A percentile compares a stretch with the other conserved stretches of the same genome.
Evolutionary conservation across 2,113 vertebrate genomes (phyloP).

Genomic region (Acrocephalus arundinaceus): DNA sequence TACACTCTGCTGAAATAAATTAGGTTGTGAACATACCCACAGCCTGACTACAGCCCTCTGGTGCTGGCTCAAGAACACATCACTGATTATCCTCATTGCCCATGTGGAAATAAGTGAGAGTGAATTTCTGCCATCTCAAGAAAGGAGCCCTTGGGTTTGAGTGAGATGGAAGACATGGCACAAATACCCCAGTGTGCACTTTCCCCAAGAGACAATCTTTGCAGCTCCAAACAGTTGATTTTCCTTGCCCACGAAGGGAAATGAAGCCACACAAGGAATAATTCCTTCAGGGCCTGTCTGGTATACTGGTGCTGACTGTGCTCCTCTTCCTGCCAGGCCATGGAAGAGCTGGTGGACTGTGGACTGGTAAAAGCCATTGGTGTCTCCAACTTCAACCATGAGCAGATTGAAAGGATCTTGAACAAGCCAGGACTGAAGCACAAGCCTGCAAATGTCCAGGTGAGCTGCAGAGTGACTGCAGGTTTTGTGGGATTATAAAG

Average conservation of each 20-base stretch:
- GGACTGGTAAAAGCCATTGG: slow-evolving; percentile 90
- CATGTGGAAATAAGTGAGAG: not conserved
- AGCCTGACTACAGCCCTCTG: not conserved
- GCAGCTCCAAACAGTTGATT: not conserved
- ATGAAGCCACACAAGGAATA: not conserved
- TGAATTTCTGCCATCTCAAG: not conserved
- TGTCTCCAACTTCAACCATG: slow-evolving; percentile 90
- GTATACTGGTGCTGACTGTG: not conserved
- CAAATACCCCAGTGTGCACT: not conserved
- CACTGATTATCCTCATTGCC: not conserved
- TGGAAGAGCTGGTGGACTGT: slow-evolving; percentile 88
- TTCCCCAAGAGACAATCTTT: not conserved
- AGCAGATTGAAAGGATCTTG: slow-evolving; percentile 85
- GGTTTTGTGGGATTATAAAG: not conserved
- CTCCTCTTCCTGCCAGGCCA: slow-evolving; percentile 71
- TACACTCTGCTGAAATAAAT: not conserved
- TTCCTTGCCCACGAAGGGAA: not conserved
- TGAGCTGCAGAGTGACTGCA: slow-evolving; percentile 26
- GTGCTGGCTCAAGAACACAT: not conserved
- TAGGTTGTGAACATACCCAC: not conserved
- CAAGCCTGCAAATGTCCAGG: slow-evolving; percentile 89
- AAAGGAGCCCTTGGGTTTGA: not conserved
- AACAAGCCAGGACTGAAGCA: slow-evolving; percentile 90
- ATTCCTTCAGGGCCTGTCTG: not conserved
- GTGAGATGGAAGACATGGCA: not conserved